Evolutionary conservation across 2,888 invertebrate species (phyloP).

Genomic region (Pemphredon lugubris): DNA sequence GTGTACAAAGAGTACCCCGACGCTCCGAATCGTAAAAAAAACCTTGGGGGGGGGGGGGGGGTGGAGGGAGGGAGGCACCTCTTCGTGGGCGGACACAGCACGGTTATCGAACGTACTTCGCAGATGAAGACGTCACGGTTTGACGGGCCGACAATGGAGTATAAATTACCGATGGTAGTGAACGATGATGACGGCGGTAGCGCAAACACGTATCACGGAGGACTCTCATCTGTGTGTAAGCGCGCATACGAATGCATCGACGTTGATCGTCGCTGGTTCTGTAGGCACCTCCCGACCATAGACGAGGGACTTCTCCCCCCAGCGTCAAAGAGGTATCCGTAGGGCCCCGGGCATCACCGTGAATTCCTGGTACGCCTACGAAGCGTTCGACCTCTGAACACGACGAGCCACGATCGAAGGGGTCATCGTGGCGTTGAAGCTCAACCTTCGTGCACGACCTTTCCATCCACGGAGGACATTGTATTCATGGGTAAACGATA

Average conservation of each 20-base stretch:
- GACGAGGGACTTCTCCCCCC: slow-evolving; percentile 33
- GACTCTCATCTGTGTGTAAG: not conserved
- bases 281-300: slow-evolving; percentile 18
- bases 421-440: slow-evolving; percentile 41
- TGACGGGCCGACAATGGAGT: slow-evolving; percentile 74
- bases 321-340: slow-evolving; percentile 31
- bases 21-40: slow-evolving; percentile 2
- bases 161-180: slow-evolving; percentile 72
- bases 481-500: slow-evolving; percentile 20
- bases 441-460: slow-evolving; percentile 50
- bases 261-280: too few relatives aligned
- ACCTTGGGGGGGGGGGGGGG: not conserved
- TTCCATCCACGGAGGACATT: slow-evolving; percentile 39
- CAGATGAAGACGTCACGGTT: slow-evolving; percentile 71
- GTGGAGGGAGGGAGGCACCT: not conserved
- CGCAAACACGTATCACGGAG: not conserved
- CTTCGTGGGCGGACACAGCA: slow-evolving; percentile 47
- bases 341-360: slow-evolving; percentile 59
- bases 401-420: slow-evolving; percentile 43
- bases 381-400: slow-evolving; percentile 60
- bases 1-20: too few relatives aligned
- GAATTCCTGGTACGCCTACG: slow-evolving; percentile 73
- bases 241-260: too few relatives aligned
- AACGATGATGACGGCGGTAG: slow-evolving; percentile 39
- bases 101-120: slow-evolving; percentile 56